Percentiles rank a stretch among this genome's conserved stretches.
Evolutionary conservation across 2,113 vertebrate species (phyloP).

Genomic region (Strix aluco): DNA sequence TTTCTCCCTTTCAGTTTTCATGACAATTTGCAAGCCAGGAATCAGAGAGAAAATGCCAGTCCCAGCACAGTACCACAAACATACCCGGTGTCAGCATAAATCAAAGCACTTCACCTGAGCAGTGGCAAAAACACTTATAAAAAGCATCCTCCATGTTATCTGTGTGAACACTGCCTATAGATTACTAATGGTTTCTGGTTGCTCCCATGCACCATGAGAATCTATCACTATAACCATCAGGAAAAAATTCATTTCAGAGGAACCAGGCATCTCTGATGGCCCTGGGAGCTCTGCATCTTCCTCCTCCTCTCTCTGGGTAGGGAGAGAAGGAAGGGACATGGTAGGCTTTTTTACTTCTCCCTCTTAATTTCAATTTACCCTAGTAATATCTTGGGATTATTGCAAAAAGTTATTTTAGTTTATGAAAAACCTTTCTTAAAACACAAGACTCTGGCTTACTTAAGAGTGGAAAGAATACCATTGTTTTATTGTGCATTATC

Average conservation of each 20-base stretch:
- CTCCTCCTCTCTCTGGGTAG: background rate
- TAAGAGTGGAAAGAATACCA: background rate
- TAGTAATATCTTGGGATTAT: background rate
- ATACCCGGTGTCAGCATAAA: background rate
- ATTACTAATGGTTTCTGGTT: background rate
- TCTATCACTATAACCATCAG: background rate
- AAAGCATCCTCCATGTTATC: background rate
- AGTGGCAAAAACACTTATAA: background rate
- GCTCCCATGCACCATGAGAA: background rate
- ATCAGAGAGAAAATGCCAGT: background rate
- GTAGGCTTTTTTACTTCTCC: background rate
- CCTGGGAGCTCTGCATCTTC: background rate
- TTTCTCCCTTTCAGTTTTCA: background rate
- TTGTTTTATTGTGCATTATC: background rate
- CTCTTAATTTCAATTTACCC: background rate
- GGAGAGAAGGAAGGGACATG: background rate
- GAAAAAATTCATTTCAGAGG: background rate
- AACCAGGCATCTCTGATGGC: fast-evolving
- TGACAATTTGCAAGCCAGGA: background rate
- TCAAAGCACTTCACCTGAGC: background rate
- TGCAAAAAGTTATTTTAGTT: background rate
- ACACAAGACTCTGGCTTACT: background rate
- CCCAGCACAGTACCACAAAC: background rate
- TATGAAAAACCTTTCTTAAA: background rate
- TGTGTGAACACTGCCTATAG: background rate